These are phyloP conservation scores for Perccottus glenii DNA, from an alignment of 2,113 vertebrate species.

Conservation along the genomic window DNA sequence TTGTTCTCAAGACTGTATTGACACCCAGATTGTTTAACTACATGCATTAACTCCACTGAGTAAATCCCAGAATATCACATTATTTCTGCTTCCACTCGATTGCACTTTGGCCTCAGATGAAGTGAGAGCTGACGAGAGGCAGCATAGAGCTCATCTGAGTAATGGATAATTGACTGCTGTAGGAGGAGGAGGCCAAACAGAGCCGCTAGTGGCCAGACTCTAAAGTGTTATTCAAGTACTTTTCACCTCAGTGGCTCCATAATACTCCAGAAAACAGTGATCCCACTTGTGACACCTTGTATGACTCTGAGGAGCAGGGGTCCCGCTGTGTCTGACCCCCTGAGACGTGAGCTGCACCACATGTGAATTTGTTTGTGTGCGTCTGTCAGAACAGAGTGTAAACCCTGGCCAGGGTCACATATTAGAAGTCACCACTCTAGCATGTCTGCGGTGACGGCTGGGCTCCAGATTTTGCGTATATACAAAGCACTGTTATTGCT, in stretches of 20 bases:
- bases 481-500: slow-evolving; percentile 77
- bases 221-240: slow-evolving; percentile 71
- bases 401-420: slow-evolving; percentile 62
- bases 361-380: slow-evolving; percentile 1
- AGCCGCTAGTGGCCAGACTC: slow-evolving; percentile 44
- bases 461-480: slow-evolving; percentile 76
- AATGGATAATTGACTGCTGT: slow-evolving; percentile 30
- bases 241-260: slow-evolving; percentile 59
- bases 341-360: slow-evolving; percentile 7
- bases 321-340: slow-evolving; percentile 29
- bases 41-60: too few species aligned
- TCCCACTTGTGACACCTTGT: slow-evolving; percentile 29
- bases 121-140: slow-evolving; percentile 24
- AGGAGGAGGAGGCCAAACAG: slow-evolving; percentile 5
- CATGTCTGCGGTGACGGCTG: slow-evolving; percentile 57
- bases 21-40: too few species aligned
- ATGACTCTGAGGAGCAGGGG: slow-evolving; percentile 5
- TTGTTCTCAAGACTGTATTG: too few species aligned
- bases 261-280: slow-evolving; percentile 31
- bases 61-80: too few species aligned
- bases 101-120: too few species aligned
- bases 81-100: too few species aligned
- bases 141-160: slow-evolving; percentile 34
- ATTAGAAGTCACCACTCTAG: slow-evolving; percentile 55
- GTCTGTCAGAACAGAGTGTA: slow-evolving; percentile 32